Conservation (phyloP, 53 echinoderm and acorn worm genomes). For the Pentamera pediparva region DNA sequence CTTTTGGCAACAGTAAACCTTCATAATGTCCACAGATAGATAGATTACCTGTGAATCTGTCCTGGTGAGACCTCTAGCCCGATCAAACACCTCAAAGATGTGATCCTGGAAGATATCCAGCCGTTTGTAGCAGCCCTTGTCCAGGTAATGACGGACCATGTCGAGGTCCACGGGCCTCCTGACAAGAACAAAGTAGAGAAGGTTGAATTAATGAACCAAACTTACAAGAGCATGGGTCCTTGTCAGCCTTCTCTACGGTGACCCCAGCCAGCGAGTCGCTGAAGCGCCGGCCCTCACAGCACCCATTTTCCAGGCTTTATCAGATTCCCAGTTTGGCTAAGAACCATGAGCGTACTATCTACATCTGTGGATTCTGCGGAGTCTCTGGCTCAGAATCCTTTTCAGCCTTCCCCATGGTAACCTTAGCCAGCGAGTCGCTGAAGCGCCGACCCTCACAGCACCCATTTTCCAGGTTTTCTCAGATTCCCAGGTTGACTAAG, state of each 20-base stretch:
- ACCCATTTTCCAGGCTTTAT: no score
- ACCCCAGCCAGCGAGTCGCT: conserved; percentile 93
- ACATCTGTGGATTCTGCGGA: conserved; percentile 21
- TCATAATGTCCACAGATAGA: no score
- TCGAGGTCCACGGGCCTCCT: conserved; percentile 87
- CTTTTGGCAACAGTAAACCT: no score
- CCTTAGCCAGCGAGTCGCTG: conserved; percentile 88
- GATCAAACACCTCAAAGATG: conserved; percentile 88
- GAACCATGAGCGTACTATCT: no score
- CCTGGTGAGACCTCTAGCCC: conserved; percentile 72
- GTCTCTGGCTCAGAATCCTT: conserved; percentile 24
- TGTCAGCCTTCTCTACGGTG: conserved; percentile 63
- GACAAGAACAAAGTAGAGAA: neutral
- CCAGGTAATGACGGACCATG: conserved; percentile 77
- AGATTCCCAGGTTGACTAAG: no score
- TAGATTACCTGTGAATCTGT: conserved; percentile 98
- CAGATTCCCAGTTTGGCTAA: no score
- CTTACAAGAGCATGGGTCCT: no score
- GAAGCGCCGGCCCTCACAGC: conserved; percentile 91
- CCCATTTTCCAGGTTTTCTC: no score
- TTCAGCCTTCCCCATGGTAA: conserved; percentile 65
- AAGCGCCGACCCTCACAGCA: conserved; percentile 94
- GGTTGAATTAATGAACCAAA: no score
- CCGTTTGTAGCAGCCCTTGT: conserved; percentile 85
- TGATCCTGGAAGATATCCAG: conserved; percentile 96